Percentiles rank a stretch among this genome's conserved stretches.
Evolutionary conservation across 1,140 invertebrate genomes (phyloP).

Genomic region (Pachyrhynchus sulphureomaculatus): DNA sequence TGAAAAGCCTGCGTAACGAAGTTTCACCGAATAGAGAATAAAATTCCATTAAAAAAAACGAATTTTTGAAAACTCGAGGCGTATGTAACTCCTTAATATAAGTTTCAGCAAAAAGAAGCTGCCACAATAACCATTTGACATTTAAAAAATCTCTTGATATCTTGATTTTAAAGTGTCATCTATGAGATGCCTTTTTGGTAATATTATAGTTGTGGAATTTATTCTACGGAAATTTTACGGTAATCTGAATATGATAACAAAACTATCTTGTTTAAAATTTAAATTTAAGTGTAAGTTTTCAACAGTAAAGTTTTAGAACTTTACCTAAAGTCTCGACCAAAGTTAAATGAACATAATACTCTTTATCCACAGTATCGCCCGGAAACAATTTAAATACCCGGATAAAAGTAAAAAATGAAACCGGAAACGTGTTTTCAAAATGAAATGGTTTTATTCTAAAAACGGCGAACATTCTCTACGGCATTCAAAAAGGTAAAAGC

Average conservation of each 20-base stretch:
- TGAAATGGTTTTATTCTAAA: conserved; percentile 15
- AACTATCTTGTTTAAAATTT: conserved; percentile 22
- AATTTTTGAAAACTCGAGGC: too few species aligned
- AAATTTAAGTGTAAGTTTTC: conserved; percentile 20
- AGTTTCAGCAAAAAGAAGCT: too few species aligned
- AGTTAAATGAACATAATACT: conserved; percentile 28
- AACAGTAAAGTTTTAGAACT: conserved; percentile 22
- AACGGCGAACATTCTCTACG: background rate
- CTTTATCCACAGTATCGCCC: conserved; percentile 19
- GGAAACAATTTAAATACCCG: conserved; percentile 18
- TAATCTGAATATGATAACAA: conserved; percentile 18
- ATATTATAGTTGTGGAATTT: too few species aligned
- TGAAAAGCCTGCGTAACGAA: too few species aligned
- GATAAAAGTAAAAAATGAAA: conserved; percentile 8
- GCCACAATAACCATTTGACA: too few species aligned
- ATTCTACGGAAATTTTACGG: too few species aligned
- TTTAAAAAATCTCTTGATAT: too few species aligned
- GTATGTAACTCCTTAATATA: too few species aligned
- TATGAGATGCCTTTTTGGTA: too few species aligned
- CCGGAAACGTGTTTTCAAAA: conserved; percentile 13
- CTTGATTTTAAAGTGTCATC: too few species aligned
- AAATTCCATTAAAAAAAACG: too few species aligned
- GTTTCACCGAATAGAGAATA: too few species aligned
- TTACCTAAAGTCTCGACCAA: conserved; percentile 8
- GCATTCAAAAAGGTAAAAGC: background rate